Conservation (phyloP, 2,113 vertebrate genomes). For the Esox niger region DNA sequence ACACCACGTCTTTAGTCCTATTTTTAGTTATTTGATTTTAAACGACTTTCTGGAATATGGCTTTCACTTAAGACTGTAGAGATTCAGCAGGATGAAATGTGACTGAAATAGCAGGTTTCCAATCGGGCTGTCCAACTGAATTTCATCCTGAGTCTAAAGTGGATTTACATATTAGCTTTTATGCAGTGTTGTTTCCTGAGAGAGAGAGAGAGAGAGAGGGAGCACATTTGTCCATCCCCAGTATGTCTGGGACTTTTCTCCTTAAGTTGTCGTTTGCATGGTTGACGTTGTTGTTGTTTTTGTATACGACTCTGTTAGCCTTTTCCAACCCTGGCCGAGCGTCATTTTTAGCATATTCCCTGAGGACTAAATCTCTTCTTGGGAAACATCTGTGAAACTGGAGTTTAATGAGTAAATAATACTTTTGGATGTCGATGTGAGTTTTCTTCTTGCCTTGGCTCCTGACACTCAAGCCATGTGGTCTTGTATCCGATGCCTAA, state of each 20-base stretch:
- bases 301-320: not conserved
- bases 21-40: too few relatives aligned
- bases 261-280: not conserved
- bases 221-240: not conserved
- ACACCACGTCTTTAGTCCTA: not conserved
- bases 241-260: not conserved
- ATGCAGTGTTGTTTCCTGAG: not conserved
- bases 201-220: too few relatives aligned
- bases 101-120: not conserved
- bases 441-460: too few relatives aligned
- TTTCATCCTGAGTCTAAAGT: not conserved
- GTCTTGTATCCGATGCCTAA: too few relatives aligned
- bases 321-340: not conserved
- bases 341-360: not conserved
- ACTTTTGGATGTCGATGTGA: constrained; percentile 8
- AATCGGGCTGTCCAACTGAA: not conserved
- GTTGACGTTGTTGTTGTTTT: not conserved
- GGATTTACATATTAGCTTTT: not conserved
- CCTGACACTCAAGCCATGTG: too few relatives aligned
- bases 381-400: not conserved
- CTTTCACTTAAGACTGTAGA: not conserved
- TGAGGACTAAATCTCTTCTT: not conserved
- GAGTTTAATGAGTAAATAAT: constrained; percentile 15
- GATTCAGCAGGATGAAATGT: not conserved
- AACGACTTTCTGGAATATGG: not conserved